Percentiles rank a stretch among this genome's conserved stretches.
phyloP scores from a whole-genome alignment of 2,797 vertebrate species.

The Platalea minor region DNA sequence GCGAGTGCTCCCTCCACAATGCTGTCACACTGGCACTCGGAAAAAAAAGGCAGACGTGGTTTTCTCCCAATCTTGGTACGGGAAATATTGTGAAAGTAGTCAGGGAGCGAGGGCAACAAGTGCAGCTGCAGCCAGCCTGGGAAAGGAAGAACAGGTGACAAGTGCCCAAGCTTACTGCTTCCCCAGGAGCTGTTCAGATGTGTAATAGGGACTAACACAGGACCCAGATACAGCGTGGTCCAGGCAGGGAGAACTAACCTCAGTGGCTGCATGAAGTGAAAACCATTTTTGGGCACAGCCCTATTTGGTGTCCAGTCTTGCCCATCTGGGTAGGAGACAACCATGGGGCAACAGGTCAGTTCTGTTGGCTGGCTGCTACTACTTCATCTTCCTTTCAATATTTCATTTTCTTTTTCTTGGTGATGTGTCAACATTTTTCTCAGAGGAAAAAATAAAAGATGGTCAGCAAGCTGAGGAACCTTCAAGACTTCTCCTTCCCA shows the following conservation, averaged over 20 bases:
- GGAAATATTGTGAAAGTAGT: not conserved
- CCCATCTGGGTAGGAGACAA: not conserved
- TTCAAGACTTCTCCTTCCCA: not conserved
- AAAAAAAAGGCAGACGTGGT: too few relatives aligned
- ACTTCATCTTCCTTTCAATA: not conserved
- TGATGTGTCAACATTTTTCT: fast-evolving
- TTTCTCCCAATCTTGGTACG: not conserved
- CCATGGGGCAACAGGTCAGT: fast-evolving
- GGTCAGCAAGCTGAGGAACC: not conserved
- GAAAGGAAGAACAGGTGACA: not conserved
- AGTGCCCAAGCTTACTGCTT: not conserved
- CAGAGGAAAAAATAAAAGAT: not conserved
- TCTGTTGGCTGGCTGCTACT: not conserved
- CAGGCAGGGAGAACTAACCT: not conserved
- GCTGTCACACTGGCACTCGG: fast-evolving
- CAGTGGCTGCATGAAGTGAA: not conserved
- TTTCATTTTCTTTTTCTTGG: not conserved
- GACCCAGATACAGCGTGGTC: not conserved
- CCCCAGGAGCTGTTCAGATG: not conserved
- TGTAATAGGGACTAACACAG: not conserved
- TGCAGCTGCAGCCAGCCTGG: fast-evolving
- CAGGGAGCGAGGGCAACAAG: not conserved
- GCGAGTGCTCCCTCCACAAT: fast-evolving
- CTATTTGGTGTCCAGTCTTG: fast-evolving
- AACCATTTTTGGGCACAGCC: not conserved